Conservation (phyloP, 30 jellyfish, hydroid and myxozoan genomes). For the Cassiopea xamachana region DNA sequence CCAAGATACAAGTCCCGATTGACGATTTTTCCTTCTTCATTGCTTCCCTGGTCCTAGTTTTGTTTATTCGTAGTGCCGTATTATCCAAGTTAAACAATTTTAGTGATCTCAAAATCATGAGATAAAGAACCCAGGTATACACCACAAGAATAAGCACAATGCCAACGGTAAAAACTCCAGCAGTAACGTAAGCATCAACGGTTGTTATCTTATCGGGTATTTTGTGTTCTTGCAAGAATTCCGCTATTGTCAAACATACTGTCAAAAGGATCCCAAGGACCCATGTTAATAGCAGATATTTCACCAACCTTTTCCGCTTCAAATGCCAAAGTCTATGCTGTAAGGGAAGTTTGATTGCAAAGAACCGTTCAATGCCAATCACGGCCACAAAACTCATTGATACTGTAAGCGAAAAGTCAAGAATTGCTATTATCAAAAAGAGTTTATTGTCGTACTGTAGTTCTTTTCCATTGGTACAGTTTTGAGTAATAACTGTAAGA, state of each 20-base stretch:
- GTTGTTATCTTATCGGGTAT: background rate
- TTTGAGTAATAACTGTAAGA: background rate
- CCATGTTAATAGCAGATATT: conserved; percentile 9
- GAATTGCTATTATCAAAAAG: background rate
- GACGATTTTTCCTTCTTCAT: conserved; percentile 52
- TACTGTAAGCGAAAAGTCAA: background rate
- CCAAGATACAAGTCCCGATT: conserved; percentile 23
- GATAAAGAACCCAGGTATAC: conserved; percentile 12
- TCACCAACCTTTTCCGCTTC: background rate
- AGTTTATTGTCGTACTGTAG: background rate
- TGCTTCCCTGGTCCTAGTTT: conserved; percentile 11
- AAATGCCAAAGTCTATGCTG: conserved; percentile 44
- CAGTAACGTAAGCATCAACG: background rate
- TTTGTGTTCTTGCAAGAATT: too few relatives aligned
- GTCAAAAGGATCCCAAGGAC: background rate
- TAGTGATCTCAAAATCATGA: conserved; percentile 9
- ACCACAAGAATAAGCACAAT: background rate
- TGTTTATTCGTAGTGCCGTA: background rate
- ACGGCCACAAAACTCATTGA: conserved; percentile 11
- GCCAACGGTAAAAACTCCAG: conserved; percentile 8
- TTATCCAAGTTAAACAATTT: conserved; percentile 12
- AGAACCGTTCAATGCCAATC: conserved; percentile 35
- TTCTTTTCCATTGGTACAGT: background rate
- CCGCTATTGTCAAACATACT: background rate
- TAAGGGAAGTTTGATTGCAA: conserved; percentile 37